Evolutionary conservation across 2,113 vertebrate genomes (phyloP).

Genomic region (Chionis minor): DNA sequence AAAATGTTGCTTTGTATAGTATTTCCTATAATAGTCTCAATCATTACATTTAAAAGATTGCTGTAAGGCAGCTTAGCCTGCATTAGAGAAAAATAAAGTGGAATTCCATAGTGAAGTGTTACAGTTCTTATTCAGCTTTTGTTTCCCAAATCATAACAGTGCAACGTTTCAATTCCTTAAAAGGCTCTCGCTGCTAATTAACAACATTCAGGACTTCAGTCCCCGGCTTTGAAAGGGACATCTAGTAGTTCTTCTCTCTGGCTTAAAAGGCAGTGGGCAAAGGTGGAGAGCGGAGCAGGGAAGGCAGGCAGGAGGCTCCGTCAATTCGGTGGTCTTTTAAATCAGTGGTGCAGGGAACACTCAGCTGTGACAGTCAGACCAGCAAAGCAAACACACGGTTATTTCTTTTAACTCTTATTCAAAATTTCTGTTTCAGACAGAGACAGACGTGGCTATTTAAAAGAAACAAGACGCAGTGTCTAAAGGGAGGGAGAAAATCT

Average conservation of each 20-base stretch:
- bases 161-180: neutral
- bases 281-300: neutral
- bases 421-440: neutral
- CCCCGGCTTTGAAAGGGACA: neutral
- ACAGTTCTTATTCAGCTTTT: conserved; percentile 37
- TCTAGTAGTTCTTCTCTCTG: neutral
- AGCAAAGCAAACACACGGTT: neutral
- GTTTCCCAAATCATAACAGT: conserved; percentile 29
- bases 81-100: conserved; percentile 44
- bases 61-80: conserved; percentile 59
- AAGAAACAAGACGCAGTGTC: neutral
- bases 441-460: neutral
- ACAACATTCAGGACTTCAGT: neutral
- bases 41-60: conserved; percentile 66
- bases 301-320: neutral
- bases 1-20: conserved; percentile 50
- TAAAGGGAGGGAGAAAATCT: neutral
- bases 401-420: neutral
- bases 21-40: conserved; percentile 63
- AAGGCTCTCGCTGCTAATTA: neutral
- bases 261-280: neutral
- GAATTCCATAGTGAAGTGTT: conserved; percentile 28
- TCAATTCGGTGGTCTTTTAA: neutral
- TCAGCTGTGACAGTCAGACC: neutral
- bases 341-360: neutral